Base-by-base conservation (phyloP, 2,888 invertebrate species). In the Taenaris catops region DNA sequence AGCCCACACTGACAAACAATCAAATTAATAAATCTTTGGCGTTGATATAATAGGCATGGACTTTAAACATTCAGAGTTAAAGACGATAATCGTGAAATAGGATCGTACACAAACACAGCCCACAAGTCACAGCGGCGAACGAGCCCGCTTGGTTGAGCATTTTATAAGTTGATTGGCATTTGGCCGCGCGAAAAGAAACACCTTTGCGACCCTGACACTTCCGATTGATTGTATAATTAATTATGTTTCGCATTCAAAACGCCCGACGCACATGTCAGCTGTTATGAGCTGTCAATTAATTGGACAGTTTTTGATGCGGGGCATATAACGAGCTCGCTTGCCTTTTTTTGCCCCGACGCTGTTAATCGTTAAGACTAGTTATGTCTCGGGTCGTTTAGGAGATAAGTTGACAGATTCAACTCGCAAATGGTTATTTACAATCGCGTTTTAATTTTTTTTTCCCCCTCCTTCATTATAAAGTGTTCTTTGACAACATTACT, bases 161-260 rank as follows among this genome's bases (percentile, higher is more conserved):
- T 79, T 78, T 70, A 68, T 67, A 60, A 67, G 65, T 72, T 76
- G 80, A 80, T 76, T 80, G 80, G 72, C 80, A 76, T 74, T 76
- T 72, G 61, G 69, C 73, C 68, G 79, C 69, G 81, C 80, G 74
- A 81, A 80, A 79, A 75, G 76, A 71, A 76, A 79, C 83, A 83
- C 80, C 79, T 79, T 67, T 60, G 60, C 66, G 78, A 66, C 76
- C 78, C 51, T 75, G 81, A 75, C 79, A 72, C 71, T 55, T 63
- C 64, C 72, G 79, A 80, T 80, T 81, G 80, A 83, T 81, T 81
- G 80, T 76, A 80, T 81, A 80, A 81, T 83, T 83, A 83, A 83
- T 83, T 83, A 73, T 67, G 65, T 76, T 78, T 75, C 68, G 71
- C 74, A 74, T 74, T 75, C 65, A 72, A 73, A 71, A 64, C 63